Evolutionary conservation across 2,888 invertebrate genomes (phyloP), one percentile per base, ranked within the genome.

Genomic region (Carcina quercana): DNA sequence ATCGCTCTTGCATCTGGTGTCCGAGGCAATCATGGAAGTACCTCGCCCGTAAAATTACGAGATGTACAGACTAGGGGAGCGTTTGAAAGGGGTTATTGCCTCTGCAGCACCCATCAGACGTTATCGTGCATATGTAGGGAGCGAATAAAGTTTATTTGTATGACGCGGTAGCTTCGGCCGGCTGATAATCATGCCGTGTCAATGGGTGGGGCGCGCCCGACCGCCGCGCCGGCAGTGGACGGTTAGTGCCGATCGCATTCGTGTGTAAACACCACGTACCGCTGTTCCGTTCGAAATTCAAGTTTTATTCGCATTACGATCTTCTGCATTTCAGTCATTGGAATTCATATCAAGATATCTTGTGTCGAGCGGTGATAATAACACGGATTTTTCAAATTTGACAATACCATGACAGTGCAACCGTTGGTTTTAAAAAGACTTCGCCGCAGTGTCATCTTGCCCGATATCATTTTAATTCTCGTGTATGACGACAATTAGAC

Each of bases 121-220:
- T 54, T 46, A 50, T 50, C 69, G 66, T 72, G 72, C 72, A 68
- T 70, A 70, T 66, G 66, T 63, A 74, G 71, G 75, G 73, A 78
- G 72, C 67, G 75, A 80, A 82, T 80, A 79, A 79, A 74, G 70
- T 82, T 82, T 78, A 82, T 80, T 80, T 82, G 78, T 78, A 65
- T 62, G 70, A 55, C 47, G 59, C 59, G 50, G 68, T 50, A 56
- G 61, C 62, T 61, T 62, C 48, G 58, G 67, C 63, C 65, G 65
- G 59, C 71, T 78, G 76, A 76, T 80, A 74, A 78, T 72, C 61
- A 66, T 63, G 65, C 57, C 62, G 67, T 55, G 65, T 62, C 61
- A 64, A 60, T 61, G 73, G 78, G 78, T 65, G 82, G 80, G 79
- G 79, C 71, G 53, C 59, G 60, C 48, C 49, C 54, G 48, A 48